Conservation (phyloP, 1,140 invertebrate genomes). For the Arctopsyche grandis region DNA sequence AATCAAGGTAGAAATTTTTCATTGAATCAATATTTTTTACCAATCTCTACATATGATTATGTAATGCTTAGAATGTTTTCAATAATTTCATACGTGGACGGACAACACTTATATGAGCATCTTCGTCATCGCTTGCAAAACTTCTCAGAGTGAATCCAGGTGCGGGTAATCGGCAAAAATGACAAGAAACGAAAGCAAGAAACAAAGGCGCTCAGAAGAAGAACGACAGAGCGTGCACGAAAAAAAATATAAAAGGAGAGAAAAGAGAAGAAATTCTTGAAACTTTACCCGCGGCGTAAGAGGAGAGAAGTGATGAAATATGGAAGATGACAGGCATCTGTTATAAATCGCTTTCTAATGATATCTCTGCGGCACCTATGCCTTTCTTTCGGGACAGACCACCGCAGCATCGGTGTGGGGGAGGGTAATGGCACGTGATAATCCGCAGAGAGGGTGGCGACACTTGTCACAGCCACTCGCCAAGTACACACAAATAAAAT, state of each 20-base stretch:
- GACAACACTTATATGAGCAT: not conserved
- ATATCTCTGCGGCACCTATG: slow-evolving; percentile 44
- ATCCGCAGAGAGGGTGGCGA: slow-evolving; percentile 37
- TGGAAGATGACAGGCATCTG: slow-evolving; percentile 48
- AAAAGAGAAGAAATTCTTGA: slow-evolving; percentile 27
- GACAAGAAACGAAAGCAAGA: slow-evolving; percentile 23
- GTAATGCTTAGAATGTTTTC: too few species aligned
- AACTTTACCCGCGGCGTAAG: not conserved
- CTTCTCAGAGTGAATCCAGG: slow-evolving; percentile 33
- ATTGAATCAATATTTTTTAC: too few species aligned
- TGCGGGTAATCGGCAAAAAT: slow-evolving; percentile 50
- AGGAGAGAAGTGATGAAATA: slow-evolving; percentile 37
- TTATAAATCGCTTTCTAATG: slow-evolving; percentile 54
- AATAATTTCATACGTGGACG: not conserved
- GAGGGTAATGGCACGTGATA: slow-evolving; percentile 47
- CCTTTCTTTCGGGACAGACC: slow-evolving; percentile 23
- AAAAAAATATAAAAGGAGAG: not conserved
- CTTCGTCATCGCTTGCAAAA: not conserved
- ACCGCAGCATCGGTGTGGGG: not conserved
- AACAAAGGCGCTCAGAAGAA: slow-evolving; percentile 18
- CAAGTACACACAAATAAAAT: slow-evolving; percentile 24
- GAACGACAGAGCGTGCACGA: not conserved
- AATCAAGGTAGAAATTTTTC: too few species aligned
- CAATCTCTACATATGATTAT: too few species aligned
- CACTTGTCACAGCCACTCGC: slow-evolving; percentile 41